Conservation (phyloP, 2,888 invertebrate species). For the Prosapia bicincta region DNA sequence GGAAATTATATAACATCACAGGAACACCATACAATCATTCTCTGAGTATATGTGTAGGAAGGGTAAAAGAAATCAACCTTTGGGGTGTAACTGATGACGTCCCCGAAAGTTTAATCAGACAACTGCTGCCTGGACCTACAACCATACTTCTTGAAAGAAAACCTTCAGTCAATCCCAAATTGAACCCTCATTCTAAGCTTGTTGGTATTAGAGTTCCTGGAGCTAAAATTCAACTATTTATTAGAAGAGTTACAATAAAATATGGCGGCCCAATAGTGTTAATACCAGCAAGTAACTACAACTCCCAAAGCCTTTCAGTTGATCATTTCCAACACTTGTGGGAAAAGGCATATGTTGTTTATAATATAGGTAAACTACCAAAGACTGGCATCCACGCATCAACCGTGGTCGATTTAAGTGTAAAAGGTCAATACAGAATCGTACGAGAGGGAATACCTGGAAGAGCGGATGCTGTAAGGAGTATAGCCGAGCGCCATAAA, state of each 20-base stretch:
- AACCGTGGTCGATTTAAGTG: conserved; percentile 87
- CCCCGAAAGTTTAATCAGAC: conserved; percentile 59
- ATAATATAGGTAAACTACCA: conserved; percentile 74
- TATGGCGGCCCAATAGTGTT: conserved; percentile 81
- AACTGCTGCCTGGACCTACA: conserved; percentile 89
- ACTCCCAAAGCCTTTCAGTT: conserved; percentile 71
- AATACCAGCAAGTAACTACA: conserved; percentile 92
- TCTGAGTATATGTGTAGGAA: conserved; percentile 86
- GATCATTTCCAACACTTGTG: conserved; percentile 80
- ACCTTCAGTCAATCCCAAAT: conserved; percentile 63
- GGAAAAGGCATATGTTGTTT: conserved; percentile 73
- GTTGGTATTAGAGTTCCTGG: conserved; percentile 92
- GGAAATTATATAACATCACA: conserved; percentile 83
- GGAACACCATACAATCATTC: conserved; percentile 79
- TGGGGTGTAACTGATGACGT: conserved; percentile 76
- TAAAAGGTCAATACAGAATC: conserved; percentile 64
- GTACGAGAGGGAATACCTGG: conserved; percentile 63
- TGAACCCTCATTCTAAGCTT: conserved; percentile 71
- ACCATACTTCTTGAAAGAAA: conserved; percentile 84
- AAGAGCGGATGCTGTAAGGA: neutral
- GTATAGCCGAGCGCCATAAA: neutral
- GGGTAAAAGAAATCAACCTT: conserved; percentile 63
- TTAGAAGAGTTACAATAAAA: conserved; percentile 62
- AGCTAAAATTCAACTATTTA: conserved; percentile 57
- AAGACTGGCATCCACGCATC: conserved; percentile 60